Evolutionary conservation across 2,113 vertebrate species (phyloP).

Genomic region (Megaleporinus macrocephalus): DNA sequence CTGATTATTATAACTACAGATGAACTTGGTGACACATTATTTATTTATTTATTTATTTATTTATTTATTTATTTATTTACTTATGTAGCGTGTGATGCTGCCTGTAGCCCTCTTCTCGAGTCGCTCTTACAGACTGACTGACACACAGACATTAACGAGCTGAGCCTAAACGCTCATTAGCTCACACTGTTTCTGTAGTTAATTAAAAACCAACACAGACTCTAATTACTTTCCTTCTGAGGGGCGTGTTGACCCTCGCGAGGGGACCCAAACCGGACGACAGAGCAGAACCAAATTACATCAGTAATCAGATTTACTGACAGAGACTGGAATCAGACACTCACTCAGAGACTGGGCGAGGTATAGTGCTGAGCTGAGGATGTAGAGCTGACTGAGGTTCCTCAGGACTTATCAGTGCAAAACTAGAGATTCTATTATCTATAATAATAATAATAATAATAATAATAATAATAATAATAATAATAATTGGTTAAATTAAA

Average conservation of each 20-base stretch:
- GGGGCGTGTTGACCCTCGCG: not conserved
- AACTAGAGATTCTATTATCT: too few relatives aligned
- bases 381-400: not conserved
- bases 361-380: not conserved
- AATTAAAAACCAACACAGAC: constrained; percentile 19
- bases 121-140: constrained; percentile 53
- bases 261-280: constrained; percentile 46
- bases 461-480: too few relatives aligned
- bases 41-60: too few relatives aligned
- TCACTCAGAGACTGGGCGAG: too few relatives aligned
- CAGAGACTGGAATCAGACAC: not conserved
- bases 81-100: constrained; percentile 35
- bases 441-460: too few relatives aligned
- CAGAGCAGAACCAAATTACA: not conserved
- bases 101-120: constrained; percentile 58
- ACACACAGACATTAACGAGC: constrained; percentile 37
- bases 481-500: too few relatives aligned
- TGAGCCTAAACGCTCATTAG: constrained; percentile 61
- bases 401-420: too few relatives aligned
- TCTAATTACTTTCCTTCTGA: constrained; percentile 12
- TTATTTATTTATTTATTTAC: not conserved
- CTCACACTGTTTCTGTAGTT: not conserved
- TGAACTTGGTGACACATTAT: too few relatives aligned
- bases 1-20: too few relatives aligned
- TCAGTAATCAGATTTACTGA: not conserved